These are phyloP conservation scores for Lasioglossum vierecki DNA, from an alignment of 2,888 invertebrate species.

Conservation along the genomic window DNA sequence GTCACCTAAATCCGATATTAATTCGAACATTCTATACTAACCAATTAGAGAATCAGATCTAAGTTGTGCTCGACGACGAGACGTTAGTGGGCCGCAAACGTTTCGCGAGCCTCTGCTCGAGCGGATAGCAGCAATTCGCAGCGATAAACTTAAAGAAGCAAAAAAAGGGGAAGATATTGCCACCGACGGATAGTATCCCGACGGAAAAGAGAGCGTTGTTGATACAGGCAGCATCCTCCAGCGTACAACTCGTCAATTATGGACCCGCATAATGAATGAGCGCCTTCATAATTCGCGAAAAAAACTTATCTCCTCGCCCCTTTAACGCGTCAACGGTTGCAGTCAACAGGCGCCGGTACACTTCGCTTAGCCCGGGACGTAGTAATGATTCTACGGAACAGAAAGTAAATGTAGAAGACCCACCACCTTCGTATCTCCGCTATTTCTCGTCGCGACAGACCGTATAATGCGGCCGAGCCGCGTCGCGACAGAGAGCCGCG, in stretches of 20 bases:
- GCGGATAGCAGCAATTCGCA: not conserved
- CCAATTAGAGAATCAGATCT: slow-evolving; percentile 63
- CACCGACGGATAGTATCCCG: slow-evolving; percentile 32
- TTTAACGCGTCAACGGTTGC: slow-evolving; percentile 67
- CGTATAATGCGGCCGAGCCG: slow-evolving; percentile 61
- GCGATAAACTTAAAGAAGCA: slow-evolving; percentile 9
- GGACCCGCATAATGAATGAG: slow-evolving; percentile 64
- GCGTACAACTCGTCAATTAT: slow-evolving; percentile 63
- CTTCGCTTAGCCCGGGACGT: slow-evolving; percentile 66
- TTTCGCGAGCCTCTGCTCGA: not conserved
- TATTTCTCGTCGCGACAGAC: slow-evolving; percentile 70
- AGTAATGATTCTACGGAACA: slow-evolving; percentile 67
- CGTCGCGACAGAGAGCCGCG: slow-evolving; percentile 42
- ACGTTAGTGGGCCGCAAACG: not conserved
- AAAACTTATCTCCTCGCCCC: slow-evolving; percentile 64
- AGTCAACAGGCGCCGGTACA: slow-evolving; percentile 62
- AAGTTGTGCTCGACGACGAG: slow-evolving; percentile 18
- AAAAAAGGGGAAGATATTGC: slow-evolving; percentile 21
- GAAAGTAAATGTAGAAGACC: slow-evolving; percentile 65
- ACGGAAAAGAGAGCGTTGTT: slow-evolving; percentile 47
- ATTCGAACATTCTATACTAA: slow-evolving; percentile 57
- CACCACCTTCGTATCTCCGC: slow-evolving; percentile 63
- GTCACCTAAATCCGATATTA: too few species aligned
- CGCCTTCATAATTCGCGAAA: slow-evolving; percentile 63
- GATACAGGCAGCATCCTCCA: slow-evolving; percentile 41